Conservation (phyloP, 2,888 invertebrate species). For the Atethmia centrago region DNA sequence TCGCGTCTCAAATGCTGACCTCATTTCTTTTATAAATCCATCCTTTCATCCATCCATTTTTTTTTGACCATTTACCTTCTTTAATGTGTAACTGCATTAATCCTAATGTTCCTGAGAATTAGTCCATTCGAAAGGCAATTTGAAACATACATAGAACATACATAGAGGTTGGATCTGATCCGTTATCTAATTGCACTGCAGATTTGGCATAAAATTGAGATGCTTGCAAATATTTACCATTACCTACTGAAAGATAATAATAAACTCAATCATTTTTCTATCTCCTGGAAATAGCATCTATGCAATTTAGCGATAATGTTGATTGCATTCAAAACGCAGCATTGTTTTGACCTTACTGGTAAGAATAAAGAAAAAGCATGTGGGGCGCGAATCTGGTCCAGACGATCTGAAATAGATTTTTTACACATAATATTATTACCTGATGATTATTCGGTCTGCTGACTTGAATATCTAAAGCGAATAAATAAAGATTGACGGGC, state of each 20-base stretch:
- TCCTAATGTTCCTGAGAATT: neutral
- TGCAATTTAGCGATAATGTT: constrained; percentile 26
- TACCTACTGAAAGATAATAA: constrained; percentile 7
- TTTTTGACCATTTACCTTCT: neutral
- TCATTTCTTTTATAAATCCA: neutral
- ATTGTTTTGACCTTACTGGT: constrained; percentile 29
- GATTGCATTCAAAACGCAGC: constrained; percentile 17
- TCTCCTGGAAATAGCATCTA: neutral
- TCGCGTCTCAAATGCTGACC: neutral
- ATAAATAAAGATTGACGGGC: constrained; percentile 58
- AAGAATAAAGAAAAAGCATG: constrained; percentile 28
- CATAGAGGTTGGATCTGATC: neutral
- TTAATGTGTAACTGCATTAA: neutral
- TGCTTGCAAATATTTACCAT: constrained; percentile 35
- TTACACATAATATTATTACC: constrained; percentile 43
- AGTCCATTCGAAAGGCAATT: constrained; percentile 21
- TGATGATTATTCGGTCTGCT: constrained; percentile 65
- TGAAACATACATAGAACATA: constrained; percentile 32
- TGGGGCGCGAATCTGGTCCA: constrained; percentile 52
- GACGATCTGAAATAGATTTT: constrained; percentile 63
- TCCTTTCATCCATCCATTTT: neutral
- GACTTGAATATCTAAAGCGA: constrained; percentile 58
- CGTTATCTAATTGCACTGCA: constrained; percentile 31
- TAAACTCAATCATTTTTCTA: constrained; percentile 8
- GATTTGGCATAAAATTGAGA: constrained; percentile 34